Percentiles rank a stretch among this genome's conserved stretches.
phyloP scores from a whole-genome alignment of 2,797 vertebrate genomes.

The Gephyroberyx darwinii region DNA sequence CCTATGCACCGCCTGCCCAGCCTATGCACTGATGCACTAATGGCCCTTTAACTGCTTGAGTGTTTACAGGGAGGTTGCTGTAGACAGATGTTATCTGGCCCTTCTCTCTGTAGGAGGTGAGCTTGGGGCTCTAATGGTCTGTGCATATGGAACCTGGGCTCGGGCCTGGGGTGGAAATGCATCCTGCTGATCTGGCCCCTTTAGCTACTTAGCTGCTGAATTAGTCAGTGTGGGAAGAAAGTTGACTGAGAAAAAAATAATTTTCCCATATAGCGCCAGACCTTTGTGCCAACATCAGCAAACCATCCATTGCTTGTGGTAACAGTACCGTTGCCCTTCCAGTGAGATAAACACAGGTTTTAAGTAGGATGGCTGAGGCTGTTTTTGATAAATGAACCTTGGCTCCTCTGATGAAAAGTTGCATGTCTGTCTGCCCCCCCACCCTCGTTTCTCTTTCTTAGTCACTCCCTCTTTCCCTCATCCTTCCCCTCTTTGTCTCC shows the following conservation, averaged over 20 bases:
- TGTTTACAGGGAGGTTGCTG: slow-evolving; percentile 67
- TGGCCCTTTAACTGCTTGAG: slow-evolving; percentile 76
- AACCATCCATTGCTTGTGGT: slow-evolving; percentile 45
- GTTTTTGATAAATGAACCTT: slow-evolving; percentile 64
- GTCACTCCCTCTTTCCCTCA: slow-evolving; percentile 25
- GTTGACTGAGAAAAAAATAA: slow-evolving; percentile 65
- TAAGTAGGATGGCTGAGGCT: slow-evolving; percentile 44
- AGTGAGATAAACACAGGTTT: slow-evolving; percentile 36
- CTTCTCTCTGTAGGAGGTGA: slow-evolving; percentile 64
- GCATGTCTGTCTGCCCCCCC: slow-evolving; percentile 49
- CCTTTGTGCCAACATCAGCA: slow-evolving; percentile 62
- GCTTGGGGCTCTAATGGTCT: slow-evolving; percentile 63
- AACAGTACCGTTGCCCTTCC: slow-evolving; percentile 38
- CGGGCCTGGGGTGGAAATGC: slow-evolving; percentile 48
- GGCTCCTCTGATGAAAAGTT: slow-evolving; percentile 59
- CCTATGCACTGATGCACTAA: slow-evolving; percentile 68
- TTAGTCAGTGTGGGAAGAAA: slow-evolving; percentile 67
- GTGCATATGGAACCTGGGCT: slow-evolving; percentile 58
- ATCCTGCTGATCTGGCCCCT: slow-evolving; percentile 62
- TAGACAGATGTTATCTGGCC: slow-evolving; percentile 71
- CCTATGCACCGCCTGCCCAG: slow-evolving; percentile 43
- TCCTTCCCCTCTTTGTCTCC: slow-evolving; percentile 42
- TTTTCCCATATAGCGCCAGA: slow-evolving; percentile 54
- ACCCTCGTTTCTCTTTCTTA: slow-evolving; percentile 63
- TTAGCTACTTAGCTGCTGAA: slow-evolving; percentile 69